These are phyloP conservation scores for Hyppa rectilinea DNA, from an alignment of 2,888 invertebrate species.

Conservation along the genomic window DNA sequence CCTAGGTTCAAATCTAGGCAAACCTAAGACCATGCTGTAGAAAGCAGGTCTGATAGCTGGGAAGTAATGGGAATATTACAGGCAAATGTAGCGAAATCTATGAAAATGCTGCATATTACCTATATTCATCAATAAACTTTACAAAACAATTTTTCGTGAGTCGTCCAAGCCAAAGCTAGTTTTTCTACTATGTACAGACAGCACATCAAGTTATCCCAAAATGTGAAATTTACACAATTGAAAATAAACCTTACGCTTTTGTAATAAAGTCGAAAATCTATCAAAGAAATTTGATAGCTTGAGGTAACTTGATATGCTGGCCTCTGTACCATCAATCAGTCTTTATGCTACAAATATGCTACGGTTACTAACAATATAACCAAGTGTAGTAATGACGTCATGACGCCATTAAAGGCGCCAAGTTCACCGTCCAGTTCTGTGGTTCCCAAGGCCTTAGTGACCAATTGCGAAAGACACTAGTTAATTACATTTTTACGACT, in stretches of 20 bases:
- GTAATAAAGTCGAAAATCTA: too few species aligned
- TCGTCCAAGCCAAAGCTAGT: neutral
- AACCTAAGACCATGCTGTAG: too few species aligned
- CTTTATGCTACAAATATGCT: neutral
- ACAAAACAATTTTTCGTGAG: neutral
- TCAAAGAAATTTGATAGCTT: too few species aligned
- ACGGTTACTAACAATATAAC: constrained; percentile 3
- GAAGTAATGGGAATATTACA: neutral
- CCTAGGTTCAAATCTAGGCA: neutral
- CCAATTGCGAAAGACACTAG: neutral
- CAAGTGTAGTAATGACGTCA: neutral
- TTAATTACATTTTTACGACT: neutral
- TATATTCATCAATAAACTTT: too few species aligned
- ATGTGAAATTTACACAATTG: too few species aligned
- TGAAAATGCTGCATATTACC: too few species aligned
- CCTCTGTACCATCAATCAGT: constrained; percentile 14
- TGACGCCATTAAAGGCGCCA: neutral
- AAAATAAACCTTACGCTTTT: too few species aligned
- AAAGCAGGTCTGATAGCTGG: too few species aligned
- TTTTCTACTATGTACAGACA: neutral
- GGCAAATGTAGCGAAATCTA: too few species aligned
- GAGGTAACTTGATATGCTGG: too few species aligned
- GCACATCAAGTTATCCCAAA: too few species aligned
- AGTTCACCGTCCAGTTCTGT: too few species aligned
- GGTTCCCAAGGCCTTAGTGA: neutral